A percentile compares a stretch with the other conserved stretches of the same genome.
Evolutionary conservation across 2,888 invertebrate genomes (phyloP).

Genomic region (Tyria jacobaeae): DNA sequence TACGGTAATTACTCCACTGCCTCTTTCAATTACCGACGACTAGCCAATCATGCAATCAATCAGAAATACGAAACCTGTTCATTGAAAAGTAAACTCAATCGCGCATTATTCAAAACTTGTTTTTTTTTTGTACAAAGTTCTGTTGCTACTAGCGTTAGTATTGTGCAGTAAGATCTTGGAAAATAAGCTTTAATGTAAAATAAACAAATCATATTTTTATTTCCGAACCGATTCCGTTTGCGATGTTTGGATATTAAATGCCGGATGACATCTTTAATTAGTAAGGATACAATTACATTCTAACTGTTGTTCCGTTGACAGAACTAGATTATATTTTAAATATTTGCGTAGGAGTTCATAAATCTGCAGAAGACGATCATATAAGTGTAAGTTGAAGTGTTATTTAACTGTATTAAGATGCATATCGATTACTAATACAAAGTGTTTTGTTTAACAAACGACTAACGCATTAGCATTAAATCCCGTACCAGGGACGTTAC

Average conservation of each 20-base stretch:
- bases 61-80: background rate
- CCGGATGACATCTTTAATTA: conserved; percentile 45
- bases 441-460: too few relatives aligned
- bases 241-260: conserved; percentile 37
- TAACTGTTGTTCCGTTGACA: conserved; percentile 39
- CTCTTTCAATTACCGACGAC: conserved; percentile 34
- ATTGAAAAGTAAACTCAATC: conserved; percentile 5
- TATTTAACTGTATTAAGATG: too few relatives aligned
- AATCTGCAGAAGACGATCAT: conserved; percentile 4
- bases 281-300: conserved; percentile 47
- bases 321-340: conserved; percentile 10
- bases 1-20: conserved; percentile 36
- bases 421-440: too few relatives aligned
- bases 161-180: background rate
- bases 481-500: too few relatives aligned
- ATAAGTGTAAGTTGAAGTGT: too few relatives aligned
- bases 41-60: conserved; percentile 43
- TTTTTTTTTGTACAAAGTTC: conserved; percentile 1
- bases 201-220: conserved; percentile 19
- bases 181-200: background rate
- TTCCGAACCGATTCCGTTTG: background rate
- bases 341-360: conserved; percentile 3
- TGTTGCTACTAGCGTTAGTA: background rate
- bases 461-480: too few relatives aligned
- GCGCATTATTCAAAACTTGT: background rate